Percentiles rank a stretch among this genome's conserved stretches.
These are phyloP conservation scores for Sterna hirundo DNA, from an alignment of 2,113 vertebrate species.

Conservation along the genomic window DNA sequence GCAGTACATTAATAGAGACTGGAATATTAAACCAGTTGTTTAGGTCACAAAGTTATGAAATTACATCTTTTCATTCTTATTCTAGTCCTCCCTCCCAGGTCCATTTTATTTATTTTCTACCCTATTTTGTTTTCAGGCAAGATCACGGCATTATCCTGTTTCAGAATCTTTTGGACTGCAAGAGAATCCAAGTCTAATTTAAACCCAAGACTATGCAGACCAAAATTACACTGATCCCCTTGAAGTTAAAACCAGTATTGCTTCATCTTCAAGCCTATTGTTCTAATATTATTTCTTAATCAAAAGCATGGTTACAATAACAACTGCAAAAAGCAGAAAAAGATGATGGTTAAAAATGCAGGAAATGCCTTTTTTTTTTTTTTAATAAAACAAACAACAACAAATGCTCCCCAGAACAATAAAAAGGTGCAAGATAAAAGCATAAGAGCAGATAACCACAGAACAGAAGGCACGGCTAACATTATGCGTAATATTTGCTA, in stretches of 20 bases:
- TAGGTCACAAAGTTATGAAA: not conserved
- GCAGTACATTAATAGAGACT: not conserved
- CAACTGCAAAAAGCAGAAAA: not conserved
- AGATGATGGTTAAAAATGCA: not conserved
- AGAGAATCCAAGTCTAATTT: not conserved
- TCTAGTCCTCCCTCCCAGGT: not conserved
- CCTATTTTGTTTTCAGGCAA: not conserved
- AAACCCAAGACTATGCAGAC: not conserved
- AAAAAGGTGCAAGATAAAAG: not conserved
- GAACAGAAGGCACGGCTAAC: not conserved
- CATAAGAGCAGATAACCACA: not conserved
- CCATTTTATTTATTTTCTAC: not conserved
- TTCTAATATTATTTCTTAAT: not conserved
- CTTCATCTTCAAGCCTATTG: not conserved
- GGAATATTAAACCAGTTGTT: not conserved
- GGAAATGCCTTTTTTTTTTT: not conserved
- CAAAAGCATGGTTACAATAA: not conserved
- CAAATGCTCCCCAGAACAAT: accelerated
- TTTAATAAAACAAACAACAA: not conserved
- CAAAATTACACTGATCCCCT: not conserved
- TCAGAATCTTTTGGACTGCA: not conserved
- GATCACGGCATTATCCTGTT: not conserved
- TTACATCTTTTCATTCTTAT: not conserved
- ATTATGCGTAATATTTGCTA: not conserved
- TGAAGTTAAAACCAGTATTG: not conserved